These are phyloP conservation scores for Parauchenoglanis ngamensis DNA, from an alignment of 2,797 vertebrate genomes.

Conservation along the genomic window DNA sequence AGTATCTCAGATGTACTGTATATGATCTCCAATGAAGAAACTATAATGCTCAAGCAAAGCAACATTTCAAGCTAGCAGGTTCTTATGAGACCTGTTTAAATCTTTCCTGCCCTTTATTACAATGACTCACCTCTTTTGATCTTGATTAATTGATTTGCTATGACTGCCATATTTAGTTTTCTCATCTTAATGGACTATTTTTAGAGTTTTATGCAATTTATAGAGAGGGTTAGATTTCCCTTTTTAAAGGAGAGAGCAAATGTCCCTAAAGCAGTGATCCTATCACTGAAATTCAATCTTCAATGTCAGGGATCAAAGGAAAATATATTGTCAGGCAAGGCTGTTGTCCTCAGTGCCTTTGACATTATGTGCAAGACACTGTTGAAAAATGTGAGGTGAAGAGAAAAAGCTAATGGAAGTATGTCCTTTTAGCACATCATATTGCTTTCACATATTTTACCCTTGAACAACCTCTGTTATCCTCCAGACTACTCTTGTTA, in stretches of 20 bases:
- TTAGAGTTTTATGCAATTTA: conserved; percentile 33
- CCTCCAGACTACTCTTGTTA: not conserved
- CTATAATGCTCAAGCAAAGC: not conserved
- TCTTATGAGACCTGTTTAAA: not conserved
- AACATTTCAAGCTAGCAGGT: not conserved
- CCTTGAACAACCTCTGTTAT: not conserved
- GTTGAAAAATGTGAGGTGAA: conserved; percentile 26
- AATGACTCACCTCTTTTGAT: not conserved
- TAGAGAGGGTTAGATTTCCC: conserved; percentile 39
- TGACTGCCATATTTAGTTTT: conserved; percentile 36
- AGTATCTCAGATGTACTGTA: not conserved
- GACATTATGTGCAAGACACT: conserved; percentile 44
- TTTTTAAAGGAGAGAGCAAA: conserved; percentile 27
- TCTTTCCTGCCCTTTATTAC: not conserved
- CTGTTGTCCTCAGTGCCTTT: conserved; percentile 18
- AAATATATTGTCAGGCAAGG: conserved; percentile 37
- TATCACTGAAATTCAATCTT: conserved; percentile 49
- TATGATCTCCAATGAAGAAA: not conserved
- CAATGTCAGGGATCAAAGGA: conserved; percentile 39
- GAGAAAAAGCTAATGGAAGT: not conserved
- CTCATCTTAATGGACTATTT: conserved; percentile 22
- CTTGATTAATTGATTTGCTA: conserved; percentile 42
- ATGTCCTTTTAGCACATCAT: not conserved
- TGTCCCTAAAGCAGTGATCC: conserved; percentile 38
- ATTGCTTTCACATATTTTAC: not conserved